Conservation (phyloP, 2,888 invertebrate genomes). For the Neoitamus cyanurus region DNA sequence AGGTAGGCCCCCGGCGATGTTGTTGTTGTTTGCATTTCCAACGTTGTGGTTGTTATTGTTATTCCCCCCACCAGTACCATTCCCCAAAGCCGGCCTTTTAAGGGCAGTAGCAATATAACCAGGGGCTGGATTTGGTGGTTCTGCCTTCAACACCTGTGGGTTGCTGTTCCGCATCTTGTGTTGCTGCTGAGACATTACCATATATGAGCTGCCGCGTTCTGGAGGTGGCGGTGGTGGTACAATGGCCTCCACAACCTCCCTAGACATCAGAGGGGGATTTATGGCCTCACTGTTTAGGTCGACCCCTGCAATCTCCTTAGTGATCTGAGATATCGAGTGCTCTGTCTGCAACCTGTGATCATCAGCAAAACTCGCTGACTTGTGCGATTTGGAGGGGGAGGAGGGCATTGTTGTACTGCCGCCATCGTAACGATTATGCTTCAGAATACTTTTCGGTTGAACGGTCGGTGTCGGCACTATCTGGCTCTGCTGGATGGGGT, state of each 20-base stretch:
- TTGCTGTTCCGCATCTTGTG: slow-evolving; percentile 57
- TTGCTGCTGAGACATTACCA: slow-evolving; percentile 80
- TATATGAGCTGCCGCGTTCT: slow-evolving; percentile 88
- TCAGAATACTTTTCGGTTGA: slow-evolving; percentile 66
- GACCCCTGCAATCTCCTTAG: slow-evolving; percentile 61
- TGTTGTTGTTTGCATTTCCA: slow-evolving; percentile 15
- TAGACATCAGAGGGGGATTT: slow-evolving; percentile 52
- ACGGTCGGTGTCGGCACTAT: slow-evolving; percentile 52
- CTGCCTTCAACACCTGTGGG: slow-evolving; percentile 20
- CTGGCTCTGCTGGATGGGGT: slow-evolving; percentile 55
- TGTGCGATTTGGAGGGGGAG: slow-evolving; percentile 65
- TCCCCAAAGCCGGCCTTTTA: neutral
- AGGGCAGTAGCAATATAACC: neutral
- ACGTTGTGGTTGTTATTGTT: slow-evolving; percentile 17
- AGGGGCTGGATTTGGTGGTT: neutral
- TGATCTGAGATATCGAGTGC: slow-evolving; percentile 60
- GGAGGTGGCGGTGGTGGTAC: slow-evolving; percentile 79
- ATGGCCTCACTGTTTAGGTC: slow-evolving; percentile 53
- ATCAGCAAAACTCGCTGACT: slow-evolving; percentile 65
- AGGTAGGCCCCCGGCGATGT: slow-evolving; percentile 55
- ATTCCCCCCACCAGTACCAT: neutral
- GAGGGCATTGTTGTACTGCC: slow-evolving; percentile 59
- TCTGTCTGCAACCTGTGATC: slow-evolving; percentile 62
- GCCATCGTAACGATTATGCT: slow-evolving; percentile 62
- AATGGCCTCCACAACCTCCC: slow-evolving; percentile 38